These are phyloP conservation scores for Melolontha melolontha DNA, from an alignment of 2,888 invertebrate species.

Conservation along the genomic window DNA sequence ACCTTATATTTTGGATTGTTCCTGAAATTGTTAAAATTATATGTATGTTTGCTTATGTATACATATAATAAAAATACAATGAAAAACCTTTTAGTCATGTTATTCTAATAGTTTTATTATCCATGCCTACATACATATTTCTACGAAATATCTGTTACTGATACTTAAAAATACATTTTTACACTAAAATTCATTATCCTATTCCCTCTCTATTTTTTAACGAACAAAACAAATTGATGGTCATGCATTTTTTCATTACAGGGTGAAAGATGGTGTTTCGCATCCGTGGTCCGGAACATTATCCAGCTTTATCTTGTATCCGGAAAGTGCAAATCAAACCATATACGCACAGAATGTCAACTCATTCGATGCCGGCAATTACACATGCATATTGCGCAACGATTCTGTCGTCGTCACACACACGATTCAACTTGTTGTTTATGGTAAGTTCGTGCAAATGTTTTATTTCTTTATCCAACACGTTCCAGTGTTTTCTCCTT, in stretches of 20 bases:
- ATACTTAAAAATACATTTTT: too few relatives aligned
- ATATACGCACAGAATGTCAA: conserved; percentile 76
- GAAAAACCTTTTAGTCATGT: too few relatives aligned
- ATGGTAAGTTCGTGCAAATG: conserved; percentile 69
- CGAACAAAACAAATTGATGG: neutral
- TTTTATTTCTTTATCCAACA: conserved; percentile 7
- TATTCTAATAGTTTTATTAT: too few relatives aligned
- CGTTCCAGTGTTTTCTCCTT: conserved; percentile 12
- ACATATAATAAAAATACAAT: too few relatives aligned
- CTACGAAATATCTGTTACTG: too few relatives aligned
- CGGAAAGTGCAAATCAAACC: conserved; percentile 83
- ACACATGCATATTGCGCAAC: conserved; percentile 79
- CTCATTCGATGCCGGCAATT: conserved; percentile 77
- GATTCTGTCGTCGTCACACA: conserved; percentile 76
- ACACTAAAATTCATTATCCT: too few relatives aligned
- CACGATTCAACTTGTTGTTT: conserved; percentile 74
- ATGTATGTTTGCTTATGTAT: too few relatives aligned
- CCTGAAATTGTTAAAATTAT: too few relatives aligned
- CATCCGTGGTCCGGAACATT: conserved; percentile 82
- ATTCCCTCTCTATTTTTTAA: too few relatives aligned
- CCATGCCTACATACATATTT: too few relatives aligned
- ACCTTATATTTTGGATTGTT: too few relatives aligned
- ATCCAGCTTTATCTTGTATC: conserved; percentile 80
- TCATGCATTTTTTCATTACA: conserved; percentile 61
- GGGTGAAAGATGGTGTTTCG: conserved; percentile 80